Evolutionary conservation across 23 tunicate species (phyloP).

Genomic region (Styela clava): DNA sequence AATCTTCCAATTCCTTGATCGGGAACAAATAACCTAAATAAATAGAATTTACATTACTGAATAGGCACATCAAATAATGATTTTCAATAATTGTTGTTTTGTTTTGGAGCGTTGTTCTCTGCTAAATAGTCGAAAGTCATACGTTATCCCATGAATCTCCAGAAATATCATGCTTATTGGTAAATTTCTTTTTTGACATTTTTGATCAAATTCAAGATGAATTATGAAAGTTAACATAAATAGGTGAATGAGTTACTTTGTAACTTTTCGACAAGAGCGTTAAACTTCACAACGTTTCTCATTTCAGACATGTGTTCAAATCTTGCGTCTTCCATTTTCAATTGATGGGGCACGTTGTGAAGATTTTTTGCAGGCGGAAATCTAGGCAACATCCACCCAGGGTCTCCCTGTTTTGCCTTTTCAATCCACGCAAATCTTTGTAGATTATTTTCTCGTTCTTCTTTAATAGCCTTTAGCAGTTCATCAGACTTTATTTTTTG

Average conservation of each 20-base stretch:
- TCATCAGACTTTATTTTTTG: not conserved
- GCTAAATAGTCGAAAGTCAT: too few relatives aligned
- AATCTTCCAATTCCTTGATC: slow-evolving; percentile 7
- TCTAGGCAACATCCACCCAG: slow-evolving; percentile 56
- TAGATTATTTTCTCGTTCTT: slow-evolving; percentile 24
- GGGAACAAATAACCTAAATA: not conserved
- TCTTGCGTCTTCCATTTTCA: slow-evolving; percentile 40
- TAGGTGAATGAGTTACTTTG: slow-evolving; percentile 9
- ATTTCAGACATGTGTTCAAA: slow-evolving; percentile 26
- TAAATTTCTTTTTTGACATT: too few relatives aligned
- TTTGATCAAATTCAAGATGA: too few relatives aligned
- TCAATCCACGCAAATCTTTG: slow-evolving; percentile 51
- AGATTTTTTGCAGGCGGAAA: slow-evolving; percentile 36
- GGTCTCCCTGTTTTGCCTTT: slow-evolving; percentile 35
- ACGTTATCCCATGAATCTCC: too few relatives aligned
- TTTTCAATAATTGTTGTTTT: too few relatives aligned
- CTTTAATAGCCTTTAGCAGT: slow-evolving; percentile 7
- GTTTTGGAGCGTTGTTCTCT: too few relatives aligned
- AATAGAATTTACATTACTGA: too few relatives aligned
- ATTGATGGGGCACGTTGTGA: slow-evolving; percentile 33
- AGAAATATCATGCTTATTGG: too few relatives aligned
- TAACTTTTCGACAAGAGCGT: slow-evolving; percentile 24
- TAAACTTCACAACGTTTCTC: slow-evolving; percentile 31
- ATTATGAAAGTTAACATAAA: too few relatives aligned
- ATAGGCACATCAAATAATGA: too few relatives aligned